Conservation (phyloP, 1,140 invertebrate species). For the Papilio glaucus region DNA sequence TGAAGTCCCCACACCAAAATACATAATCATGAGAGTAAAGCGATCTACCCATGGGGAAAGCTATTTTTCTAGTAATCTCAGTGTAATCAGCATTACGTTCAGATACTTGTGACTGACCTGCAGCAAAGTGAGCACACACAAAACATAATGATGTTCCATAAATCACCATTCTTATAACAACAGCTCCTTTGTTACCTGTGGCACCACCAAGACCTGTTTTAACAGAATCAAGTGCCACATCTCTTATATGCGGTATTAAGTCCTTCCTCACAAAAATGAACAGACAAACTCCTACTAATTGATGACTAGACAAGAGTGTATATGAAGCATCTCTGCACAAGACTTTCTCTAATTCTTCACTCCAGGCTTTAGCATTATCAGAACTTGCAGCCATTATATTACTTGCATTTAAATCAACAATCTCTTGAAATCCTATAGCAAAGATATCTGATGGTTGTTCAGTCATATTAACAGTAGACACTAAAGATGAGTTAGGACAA, state of each 20-base stretch:
- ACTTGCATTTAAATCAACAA: conserved; percentile 98
- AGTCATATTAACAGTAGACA: conserved; percentile 83
- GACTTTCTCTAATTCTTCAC: conserved; percentile 96
- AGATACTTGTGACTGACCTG: conserved; percentile 97
- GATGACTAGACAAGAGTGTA: conserved; percentile 96
- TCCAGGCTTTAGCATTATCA: conserved; percentile 98
- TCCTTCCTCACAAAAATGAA: conserved; percentile 96
- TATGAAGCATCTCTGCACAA: conserved; percentile 95
- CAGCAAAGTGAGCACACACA: conserved; percentile 99
- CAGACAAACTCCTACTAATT: conserved; percentile 98
- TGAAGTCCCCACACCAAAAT: conserved; percentile 99
- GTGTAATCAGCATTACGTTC: conserved; percentile 98
- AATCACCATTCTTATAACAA: conserved; percentile 95
- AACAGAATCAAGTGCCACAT: conserved; percentile 97
- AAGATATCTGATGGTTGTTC: conserved; percentile 94
- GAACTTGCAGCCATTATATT: conserved; percentile 99
- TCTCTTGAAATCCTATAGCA: conserved; percentile 99
- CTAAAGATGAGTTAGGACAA: conserved; percentile 84
- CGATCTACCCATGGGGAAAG: conserved; percentile 96
- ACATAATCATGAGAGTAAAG: conserved; percentile 98
- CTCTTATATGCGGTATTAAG: conserved; percentile 93
- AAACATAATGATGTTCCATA: conserved; percentile 98
- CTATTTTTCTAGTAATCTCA: conserved; percentile 96
- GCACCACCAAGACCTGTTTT: conserved; percentile 99
- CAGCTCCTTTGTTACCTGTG: conserved; percentile 98